A percentile compares a stretch with the other conserved stretches of the same genome.
phyloP scores from a whole-genome alignment of 2,797 vertebrate genomes.

The Haliaeetus vocifer region DNA sequence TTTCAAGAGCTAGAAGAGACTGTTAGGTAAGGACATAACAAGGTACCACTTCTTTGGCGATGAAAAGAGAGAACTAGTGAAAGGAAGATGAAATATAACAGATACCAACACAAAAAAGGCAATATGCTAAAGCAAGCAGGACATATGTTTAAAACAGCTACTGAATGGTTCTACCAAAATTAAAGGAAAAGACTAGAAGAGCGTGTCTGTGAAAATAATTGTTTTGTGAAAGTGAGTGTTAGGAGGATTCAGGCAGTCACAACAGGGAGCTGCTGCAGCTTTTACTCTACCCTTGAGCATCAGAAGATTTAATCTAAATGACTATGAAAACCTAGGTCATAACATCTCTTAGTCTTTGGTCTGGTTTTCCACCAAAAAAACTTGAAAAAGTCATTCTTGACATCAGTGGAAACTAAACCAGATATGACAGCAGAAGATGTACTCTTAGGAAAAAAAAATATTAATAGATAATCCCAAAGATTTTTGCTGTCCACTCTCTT shows the following conservation, averaged over 20 bases:
- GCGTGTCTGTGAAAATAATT: not conserved
- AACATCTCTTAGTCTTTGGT: not conserved
- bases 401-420: not conserved
- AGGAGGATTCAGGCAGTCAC: not conserved
- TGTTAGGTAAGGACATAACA: not conserved
- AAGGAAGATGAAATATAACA: not conserved
- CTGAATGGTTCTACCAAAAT: not conserved
- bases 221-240: not conserved
- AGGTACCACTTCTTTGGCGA: not conserved
- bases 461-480: not conserved
- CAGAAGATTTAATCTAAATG: not conserved
- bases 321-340: not conserved
- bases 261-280: not conserved
- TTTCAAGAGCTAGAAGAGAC: not conserved
- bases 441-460: not conserved
- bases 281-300: not conserved
- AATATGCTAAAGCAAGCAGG: not conserved
- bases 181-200: not conserved
- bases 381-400: not conserved
- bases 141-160: not conserved
- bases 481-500: not conserved
- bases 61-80: not conserved
- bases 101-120: not conserved
- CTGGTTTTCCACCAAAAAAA: not conserved
- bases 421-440: not conserved